phyloP scores from a whole-genome alignment of 2,888 invertebrate genomes.

The Drosophila ezoana region DNA sequence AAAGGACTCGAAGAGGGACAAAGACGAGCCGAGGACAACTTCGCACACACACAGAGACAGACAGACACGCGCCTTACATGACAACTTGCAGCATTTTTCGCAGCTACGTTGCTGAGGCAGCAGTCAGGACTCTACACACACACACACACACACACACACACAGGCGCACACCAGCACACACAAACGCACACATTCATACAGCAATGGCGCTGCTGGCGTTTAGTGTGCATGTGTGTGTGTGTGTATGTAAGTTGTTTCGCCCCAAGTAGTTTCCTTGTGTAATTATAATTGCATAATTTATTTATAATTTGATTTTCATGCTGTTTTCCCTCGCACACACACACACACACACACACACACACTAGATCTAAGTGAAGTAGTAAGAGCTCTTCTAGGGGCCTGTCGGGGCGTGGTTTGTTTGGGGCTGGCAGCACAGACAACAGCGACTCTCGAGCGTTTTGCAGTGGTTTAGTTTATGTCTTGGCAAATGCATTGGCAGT shows the following conservation, averaged over 20 bases:
- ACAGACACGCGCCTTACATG: conserved; percentile 58
- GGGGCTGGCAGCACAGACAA: conserved; percentile 2
- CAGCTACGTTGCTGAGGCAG: conserved; percentile 46
- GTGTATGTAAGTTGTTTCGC: conserved; percentile 65
- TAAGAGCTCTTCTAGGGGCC: neutral
- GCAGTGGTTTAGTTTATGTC: conserved; percentile 59
- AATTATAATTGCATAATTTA: conserved; percentile 81
- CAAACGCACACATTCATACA: conserved; percentile 15
- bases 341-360: neutral
- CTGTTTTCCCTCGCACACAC: conserved; percentile 62
- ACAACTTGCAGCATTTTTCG: conserved; percentile 74
- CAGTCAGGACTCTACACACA: conserved; percentile 39
- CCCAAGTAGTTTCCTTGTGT: conserved; percentile 82
- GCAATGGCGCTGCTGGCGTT: conserved; percentile 18
- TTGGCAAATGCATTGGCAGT: conserved; percentile 66
- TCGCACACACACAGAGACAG: conserved; percentile 23
- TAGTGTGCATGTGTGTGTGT: conserved; percentile 18
- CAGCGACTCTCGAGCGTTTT: conserved; percentile 16
- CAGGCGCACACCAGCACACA: conserved; percentile 16
- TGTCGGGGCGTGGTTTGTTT: neutral
- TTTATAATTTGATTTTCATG: conserved; percentile 81
- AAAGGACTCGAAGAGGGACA: conserved; percentile 1
- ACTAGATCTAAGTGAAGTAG: neutral
- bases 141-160: neutral
- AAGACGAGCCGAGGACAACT: conserved; percentile 27